phyloP scores from a whole-genome alignment of 2,888 invertebrate genomes.

The Ectemnius lituratus region DNA sequence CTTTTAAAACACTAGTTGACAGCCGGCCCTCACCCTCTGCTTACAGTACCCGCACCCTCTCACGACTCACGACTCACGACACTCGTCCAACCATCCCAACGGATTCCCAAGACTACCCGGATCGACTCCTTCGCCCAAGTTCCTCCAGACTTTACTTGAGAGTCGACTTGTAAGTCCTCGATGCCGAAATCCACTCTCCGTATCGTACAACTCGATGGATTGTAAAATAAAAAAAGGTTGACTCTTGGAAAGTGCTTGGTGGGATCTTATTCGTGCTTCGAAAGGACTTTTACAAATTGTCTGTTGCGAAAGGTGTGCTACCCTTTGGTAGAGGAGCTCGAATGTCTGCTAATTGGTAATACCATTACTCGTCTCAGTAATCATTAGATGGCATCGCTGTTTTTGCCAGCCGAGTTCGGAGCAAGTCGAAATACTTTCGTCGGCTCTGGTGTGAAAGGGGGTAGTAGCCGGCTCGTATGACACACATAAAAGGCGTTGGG shows the following conservation, averaged over 20 bases:
- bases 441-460: constrained; percentile 38
- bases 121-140: constrained; percentile 13
- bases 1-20: constrained; percentile 78
- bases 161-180: constrained; percentile 32
- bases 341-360: neutral
- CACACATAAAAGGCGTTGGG: constrained; percentile 57
- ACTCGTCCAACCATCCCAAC: constrained; percentile 63
- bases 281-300: too few species aligned
- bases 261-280: constrained; percentile 76
- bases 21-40: constrained; percentile 62
- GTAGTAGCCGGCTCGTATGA: constrained; percentile 53
- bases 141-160: constrained; percentile 18
- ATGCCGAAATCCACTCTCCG: constrained; percentile 61
- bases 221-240: constrained; percentile 76
- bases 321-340: too few species aligned
- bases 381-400: neutral
- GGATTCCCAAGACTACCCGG: constrained; percentile 45
- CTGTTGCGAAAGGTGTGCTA: too few species aligned
- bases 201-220: constrained; percentile 73
- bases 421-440: constrained; percentile 36
- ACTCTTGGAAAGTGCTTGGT: constrained; percentile 69
- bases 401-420: constrained; percentile 12
- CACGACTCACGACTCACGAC: constrained; percentile 10
- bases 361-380: neutral
- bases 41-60: constrained; percentile 56